These are phyloP conservation scores for Synergus gifuensis DNA, from an alignment of 2,888 invertebrate genomes.

Conservation along the genomic window DNA sequence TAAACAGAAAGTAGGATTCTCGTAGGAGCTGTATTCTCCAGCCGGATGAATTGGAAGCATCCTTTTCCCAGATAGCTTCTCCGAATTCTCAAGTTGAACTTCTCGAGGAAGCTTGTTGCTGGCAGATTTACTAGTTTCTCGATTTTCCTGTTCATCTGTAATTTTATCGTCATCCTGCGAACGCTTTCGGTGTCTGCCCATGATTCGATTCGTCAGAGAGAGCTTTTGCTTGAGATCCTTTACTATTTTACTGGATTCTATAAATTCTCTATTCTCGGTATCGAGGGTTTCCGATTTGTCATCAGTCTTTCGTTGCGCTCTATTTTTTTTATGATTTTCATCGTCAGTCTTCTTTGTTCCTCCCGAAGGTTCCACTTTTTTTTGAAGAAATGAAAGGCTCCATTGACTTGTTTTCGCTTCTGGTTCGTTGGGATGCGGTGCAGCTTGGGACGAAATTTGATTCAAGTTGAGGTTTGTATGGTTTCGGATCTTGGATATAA, in stretches of 20 bases:
- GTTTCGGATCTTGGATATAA: slow-evolving; percentile 72
- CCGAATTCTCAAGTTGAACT: slow-evolving; percentile 15
- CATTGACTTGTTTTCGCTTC: slow-evolving; percentile 24
- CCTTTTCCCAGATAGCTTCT: slow-evolving; percentile 8
- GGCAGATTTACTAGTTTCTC: slow-evolving; percentile 47
- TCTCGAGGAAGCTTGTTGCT: slow-evolving; percentile 31
- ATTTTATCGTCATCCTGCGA: slow-evolving; percentile 39
- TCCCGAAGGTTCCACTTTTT: background rate
- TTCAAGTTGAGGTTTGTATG: slow-evolving; percentile 62
- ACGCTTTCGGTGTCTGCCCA: slow-evolving; percentile 55
- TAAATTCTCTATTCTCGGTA: background rate
- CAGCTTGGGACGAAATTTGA: slow-evolving; percentile 48
- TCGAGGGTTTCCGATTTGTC: slow-evolving; percentile 7
- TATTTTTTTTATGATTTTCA: background rate
- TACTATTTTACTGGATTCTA: slow-evolving; percentile 59
- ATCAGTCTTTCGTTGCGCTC: slow-evolving; percentile 8
- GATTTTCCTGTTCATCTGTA: slow-evolving; percentile 31
- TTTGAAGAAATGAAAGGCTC: slow-evolving; percentile 27
- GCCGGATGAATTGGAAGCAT: slow-evolving; percentile 4
- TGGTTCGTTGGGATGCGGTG: slow-evolving; percentile 48
- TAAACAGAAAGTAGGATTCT: slow-evolving; percentile 72
- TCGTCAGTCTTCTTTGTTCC: slow-evolving; percentile 14
- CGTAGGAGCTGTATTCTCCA: slow-evolving; percentile 65
- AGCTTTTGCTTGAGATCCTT: slow-evolving; percentile 68
- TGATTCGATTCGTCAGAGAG: slow-evolving; percentile 61